These are phyloP conservation scores for Marisa cornuarietis DNA, from an alignment of 1,140 invertebrate genomes.

Conservation along the genomic window DNA sequence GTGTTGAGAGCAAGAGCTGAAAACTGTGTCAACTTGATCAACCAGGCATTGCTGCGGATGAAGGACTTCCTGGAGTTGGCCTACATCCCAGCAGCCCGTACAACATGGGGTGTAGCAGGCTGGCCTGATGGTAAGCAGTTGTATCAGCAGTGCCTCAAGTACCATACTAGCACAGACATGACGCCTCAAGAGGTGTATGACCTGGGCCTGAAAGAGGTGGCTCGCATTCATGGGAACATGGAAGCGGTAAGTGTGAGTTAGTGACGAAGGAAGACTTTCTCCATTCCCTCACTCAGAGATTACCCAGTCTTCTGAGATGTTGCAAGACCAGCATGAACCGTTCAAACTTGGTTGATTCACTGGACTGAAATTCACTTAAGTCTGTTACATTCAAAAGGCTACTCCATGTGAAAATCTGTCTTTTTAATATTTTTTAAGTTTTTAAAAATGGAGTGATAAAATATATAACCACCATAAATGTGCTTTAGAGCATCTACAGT, in stretches of 20 bases:
- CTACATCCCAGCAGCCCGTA: conserved; percentile 53
- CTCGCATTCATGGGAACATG: conserved; percentile 62
- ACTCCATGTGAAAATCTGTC: no score
- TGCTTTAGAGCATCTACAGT: no score
- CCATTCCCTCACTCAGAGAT: no score
- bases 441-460: no score
- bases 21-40: neutral
- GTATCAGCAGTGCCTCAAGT: conserved; percentile 62
- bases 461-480: no score
- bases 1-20: neutral
- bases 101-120: conserved; percentile 50
- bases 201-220: conserved; percentile 63
- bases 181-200: conserved; percentile 64
- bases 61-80: conserved; percentile 34
- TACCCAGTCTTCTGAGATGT: no score
- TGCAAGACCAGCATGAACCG: no score
- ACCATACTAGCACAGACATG: conserved; percentile 58
- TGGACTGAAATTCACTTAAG: no score
- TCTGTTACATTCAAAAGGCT: no score
- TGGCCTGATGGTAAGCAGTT: conserved; percentile 56
- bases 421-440: no score
- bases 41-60: conserved; percentile 3
- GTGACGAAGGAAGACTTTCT: no score
- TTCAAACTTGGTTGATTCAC: no score
- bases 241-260: conserved; percentile 38